A percentile compares a stretch with the other conserved stretches of the same genome.
These are phyloP conservation scores for Tyrophagus putrescentiae DNA, from an alignment of 1,140 invertebrate genomes.

Conservation along the genomic window DNA sequence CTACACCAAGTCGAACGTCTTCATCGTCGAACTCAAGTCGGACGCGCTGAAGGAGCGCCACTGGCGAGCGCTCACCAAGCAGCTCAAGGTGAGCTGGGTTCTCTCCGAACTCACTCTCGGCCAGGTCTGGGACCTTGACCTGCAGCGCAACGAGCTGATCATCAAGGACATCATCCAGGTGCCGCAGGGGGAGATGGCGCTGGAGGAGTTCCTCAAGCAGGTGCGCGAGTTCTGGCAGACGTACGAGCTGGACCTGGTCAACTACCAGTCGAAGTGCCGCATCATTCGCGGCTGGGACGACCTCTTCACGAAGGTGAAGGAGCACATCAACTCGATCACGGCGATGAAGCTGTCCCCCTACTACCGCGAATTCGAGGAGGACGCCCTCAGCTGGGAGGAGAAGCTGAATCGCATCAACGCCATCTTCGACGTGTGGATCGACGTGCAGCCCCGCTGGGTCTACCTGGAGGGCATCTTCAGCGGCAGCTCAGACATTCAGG, in stretches of 20 bases:
- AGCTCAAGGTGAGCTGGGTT: constrained; percentile 85
- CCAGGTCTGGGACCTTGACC: constrained; percentile 96
- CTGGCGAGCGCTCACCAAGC: constrained; percentile 92
- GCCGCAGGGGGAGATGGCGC: constrained; percentile 97
- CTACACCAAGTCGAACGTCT: constrained; percentile 91
- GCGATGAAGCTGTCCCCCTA: constrained; percentile 99
- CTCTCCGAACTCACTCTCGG: constrained; percentile 87
- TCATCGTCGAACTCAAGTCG: constrained; percentile 93
- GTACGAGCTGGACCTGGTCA: constrained; percentile 91
- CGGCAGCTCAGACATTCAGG: constrained; percentile 95
- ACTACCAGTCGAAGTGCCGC: constrained; percentile 96
- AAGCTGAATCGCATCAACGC: constrained; percentile 95
- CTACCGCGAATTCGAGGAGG: constrained; percentile 74
- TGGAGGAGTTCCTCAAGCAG: constrained; percentile 98
- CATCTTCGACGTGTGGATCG: constrained; percentile 98
- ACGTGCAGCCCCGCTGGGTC: constrained; percentile 97
- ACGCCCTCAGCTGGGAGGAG: constrained; percentile 96
- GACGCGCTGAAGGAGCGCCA: constrained; percentile 99
- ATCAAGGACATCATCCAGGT: constrained; percentile 92
- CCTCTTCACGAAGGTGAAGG: constrained; percentile 96
- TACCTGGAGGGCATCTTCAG: constrained; percentile 98
- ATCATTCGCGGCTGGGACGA: constrained; percentile 99
- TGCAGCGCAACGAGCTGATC: constrained; percentile 78
- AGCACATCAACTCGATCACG: constrained; percentile 95
- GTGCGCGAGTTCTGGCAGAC: constrained; percentile 96